phyloP scores from a whole-genome alignment of 92 coral and sea anemone genomes.

The Isaurus tuberculatus region DNA sequence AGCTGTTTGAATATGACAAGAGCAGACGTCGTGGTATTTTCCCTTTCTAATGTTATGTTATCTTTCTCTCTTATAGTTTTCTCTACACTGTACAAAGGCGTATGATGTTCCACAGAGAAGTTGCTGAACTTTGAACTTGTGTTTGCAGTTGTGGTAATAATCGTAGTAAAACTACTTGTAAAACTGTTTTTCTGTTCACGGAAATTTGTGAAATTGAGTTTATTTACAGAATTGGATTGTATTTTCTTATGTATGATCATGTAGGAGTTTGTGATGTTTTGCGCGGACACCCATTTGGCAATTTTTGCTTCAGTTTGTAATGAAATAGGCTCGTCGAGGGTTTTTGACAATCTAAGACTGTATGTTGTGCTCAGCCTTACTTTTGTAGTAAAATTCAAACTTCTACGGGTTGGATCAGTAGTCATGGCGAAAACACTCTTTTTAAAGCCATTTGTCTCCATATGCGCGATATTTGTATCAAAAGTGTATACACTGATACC shows the following conservation, averaged over 20 bases:
- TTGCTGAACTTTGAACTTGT: not conserved
- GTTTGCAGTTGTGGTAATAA: not conserved
- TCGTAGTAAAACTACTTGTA: not conserved
- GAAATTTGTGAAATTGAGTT: not conserved
- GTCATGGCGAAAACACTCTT: not conserved
- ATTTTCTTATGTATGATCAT: not conserved
- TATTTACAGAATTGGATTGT: not conserved
- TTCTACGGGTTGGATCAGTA: not conserved
- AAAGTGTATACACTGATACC: too few species aligned
- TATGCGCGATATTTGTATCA: not conserved
- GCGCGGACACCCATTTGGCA: not conserved
- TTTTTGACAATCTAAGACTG: not conserved
- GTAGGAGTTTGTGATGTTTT: not conserved
- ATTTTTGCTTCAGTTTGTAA: not conserved
- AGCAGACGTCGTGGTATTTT: not conserved
- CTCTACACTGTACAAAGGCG: not conserved
- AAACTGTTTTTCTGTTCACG: not conserved
- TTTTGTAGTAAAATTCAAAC: not conserved
- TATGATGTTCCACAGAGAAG: not conserved
- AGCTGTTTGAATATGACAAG: constrained; percentile 42
- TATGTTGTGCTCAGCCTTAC: not conserved
- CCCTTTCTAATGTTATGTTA: not conserved
- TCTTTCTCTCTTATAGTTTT: not conserved
- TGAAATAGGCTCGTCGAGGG: too few species aligned
- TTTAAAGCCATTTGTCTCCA: not conserved